A percentile compares a stretch with the other conserved stretches of the same genome.
Evolutionary conservation across 2,888 invertebrate genomes (phyloP).

Genomic region (Norana najaformis): DNA sequence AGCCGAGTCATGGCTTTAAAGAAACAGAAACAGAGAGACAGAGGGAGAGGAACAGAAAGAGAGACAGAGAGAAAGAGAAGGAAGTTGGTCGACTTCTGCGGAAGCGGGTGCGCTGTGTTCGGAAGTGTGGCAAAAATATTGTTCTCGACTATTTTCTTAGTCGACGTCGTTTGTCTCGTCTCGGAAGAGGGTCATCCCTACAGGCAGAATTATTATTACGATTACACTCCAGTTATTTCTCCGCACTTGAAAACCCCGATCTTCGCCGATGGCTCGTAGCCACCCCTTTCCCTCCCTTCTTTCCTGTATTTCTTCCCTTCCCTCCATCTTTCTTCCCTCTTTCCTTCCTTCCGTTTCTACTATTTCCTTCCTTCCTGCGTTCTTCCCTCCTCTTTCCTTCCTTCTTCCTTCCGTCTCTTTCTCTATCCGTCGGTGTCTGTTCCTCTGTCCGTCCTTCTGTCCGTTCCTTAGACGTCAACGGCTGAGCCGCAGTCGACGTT

Average conservation of each 20-base stretch:
- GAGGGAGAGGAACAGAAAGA: background rate
- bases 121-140: background rate
- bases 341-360: background rate
- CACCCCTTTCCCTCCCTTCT: background rate
- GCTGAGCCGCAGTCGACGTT: background rate
- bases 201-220: background rate
- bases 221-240: background rate
- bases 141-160: background rate
- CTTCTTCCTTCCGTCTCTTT: background rate
- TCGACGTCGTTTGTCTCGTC: too few relatives aligned
- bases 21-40: background rate
- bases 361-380: too few relatives aligned
- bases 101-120: background rate
- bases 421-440: too few relatives aligned
- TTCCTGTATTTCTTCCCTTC: background rate
- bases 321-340: background rate
- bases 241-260: constrained; percentile 7
- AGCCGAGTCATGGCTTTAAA: background rate
- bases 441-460: background rate
- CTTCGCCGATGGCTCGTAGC: too few relatives aligned
- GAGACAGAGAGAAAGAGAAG: background rate
- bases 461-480: background rate
- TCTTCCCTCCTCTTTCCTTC: background rate
- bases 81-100: background rate
- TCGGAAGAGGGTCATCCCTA: background rate